phyloP scores from a whole-genome alignment of 2,797 vertebrate species.

The Semaprochilodus insignis region DNA sequence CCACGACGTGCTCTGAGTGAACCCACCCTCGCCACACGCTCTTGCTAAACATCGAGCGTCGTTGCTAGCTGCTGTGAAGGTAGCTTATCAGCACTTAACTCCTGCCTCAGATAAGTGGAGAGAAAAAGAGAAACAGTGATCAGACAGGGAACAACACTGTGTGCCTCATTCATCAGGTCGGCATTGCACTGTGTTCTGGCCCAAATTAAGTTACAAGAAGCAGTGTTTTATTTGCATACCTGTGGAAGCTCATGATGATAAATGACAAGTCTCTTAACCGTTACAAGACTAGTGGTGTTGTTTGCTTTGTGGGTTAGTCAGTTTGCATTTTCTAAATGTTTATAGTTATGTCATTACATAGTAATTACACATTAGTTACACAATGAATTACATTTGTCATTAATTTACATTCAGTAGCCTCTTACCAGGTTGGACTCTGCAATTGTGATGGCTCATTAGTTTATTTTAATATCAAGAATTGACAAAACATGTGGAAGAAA shows the following conservation, averaged over 20 bases:
- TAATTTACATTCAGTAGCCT: background rate
- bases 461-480: background rate
- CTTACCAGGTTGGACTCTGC: background rate
- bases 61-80: conserved; percentile 14
- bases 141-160: conserved; percentile 11
- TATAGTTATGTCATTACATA: background rate
- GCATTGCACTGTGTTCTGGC: conserved; percentile 7
- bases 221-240: conserved; percentile 13
- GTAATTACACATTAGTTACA: background rate
- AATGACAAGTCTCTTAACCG: background rate
- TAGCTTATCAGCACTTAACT: conserved; percentile 39
- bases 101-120: conserved; percentile 38
- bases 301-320: background rate
- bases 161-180: conserved; percentile 4
- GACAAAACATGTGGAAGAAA: too few species aligned
- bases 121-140: conserved; percentile 39
- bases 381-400: background rate
- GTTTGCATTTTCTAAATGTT: background rate
- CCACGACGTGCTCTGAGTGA: conserved; percentile 12
- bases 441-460: background rate
- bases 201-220: background rate
- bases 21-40: conserved; percentile 31
- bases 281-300: background rate
- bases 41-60: background rate
- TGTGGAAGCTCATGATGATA: background rate